Conservation (phyloP, 2,797 vertebrate genomes). For the Scarus forsteni region DNA sequence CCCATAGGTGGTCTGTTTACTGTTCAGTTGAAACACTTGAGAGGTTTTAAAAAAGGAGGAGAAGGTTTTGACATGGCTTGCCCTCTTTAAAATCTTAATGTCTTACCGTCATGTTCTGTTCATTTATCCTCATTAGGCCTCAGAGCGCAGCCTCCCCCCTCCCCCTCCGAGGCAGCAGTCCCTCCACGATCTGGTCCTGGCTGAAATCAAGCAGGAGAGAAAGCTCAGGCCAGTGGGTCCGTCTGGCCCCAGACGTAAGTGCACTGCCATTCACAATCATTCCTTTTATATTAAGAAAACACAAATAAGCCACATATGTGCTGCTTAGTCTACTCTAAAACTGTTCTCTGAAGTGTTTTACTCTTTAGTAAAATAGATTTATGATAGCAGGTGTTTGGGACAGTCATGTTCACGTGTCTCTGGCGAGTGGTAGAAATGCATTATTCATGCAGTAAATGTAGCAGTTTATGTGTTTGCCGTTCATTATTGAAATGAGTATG, state of each 20-base stretch:
- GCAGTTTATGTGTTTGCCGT: neutral
- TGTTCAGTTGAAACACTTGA: neutral
- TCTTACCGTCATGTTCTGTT: neutral
- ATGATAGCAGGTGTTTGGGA: neutral
- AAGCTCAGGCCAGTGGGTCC: conserved; percentile 89
- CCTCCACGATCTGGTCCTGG: conserved; percentile 92
- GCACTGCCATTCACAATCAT: neutral
- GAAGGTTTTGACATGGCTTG: neutral
- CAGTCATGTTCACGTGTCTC: neutral
- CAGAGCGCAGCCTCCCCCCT: conserved; percentile 89
- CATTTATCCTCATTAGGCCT: conserved; percentile 80
- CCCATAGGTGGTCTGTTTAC: no score
- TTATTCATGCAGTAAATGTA: neutral
- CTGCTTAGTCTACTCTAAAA: no score
- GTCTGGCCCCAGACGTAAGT: conserved; percentile 74
- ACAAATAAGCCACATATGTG: neutral
- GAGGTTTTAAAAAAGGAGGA: neutral
- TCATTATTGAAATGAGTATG: neutral
- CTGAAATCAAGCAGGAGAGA: conserved; percentile 92
- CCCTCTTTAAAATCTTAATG: neutral
- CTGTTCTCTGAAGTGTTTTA: no score
- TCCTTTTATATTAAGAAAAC: neutral
- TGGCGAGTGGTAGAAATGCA: neutral
- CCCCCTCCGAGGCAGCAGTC: conserved; percentile 87
- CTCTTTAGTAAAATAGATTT: no score